Percentiles rank a stretch among this genome's conserved stretches.
Conservation (phyloP, 1,140 invertebrate species). For the Drosophila equinoxialis region DNA sequence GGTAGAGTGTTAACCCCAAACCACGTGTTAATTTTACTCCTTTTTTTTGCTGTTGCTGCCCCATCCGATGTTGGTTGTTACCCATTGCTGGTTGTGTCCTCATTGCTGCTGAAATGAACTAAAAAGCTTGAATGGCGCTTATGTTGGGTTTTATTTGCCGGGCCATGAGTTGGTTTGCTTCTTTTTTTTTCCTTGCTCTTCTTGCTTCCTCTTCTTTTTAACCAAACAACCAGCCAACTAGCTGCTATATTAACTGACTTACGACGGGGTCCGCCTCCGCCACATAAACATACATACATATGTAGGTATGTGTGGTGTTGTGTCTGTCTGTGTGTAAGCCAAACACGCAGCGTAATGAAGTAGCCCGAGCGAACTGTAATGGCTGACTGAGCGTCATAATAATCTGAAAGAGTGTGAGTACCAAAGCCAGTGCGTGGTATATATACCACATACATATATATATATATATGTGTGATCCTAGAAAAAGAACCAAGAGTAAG, state of each 20-base stretch:
- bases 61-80: background rate
- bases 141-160: conserved; percentile 69
- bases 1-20: conserved; percentile 73
- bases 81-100: conserved; percentile 4
- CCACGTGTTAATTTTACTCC: conserved; percentile 80
- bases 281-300: background rate
- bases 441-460: background rate
- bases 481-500: conserved; percentile 14
- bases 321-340: conserved; percentile 41
- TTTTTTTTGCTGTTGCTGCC: conserved; percentile 43
- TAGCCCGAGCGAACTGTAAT: conserved; percentile 73
- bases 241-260: conserved; percentile 80
- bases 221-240: conserved; percentile 66
- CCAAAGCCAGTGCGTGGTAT: conserved; percentile 33
- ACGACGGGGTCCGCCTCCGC: conserved; percentile 60
- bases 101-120: conserved; percentile 61
- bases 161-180: conserved; percentile 57
- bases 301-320: conserved; percentile 43
- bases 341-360: conserved; percentile 80
- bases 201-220: conserved; percentile 25
- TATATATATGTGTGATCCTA: conserved; percentile 52
- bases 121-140: conserved; percentile 80
- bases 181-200: conserved; percentile 30
- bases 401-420: conserved; percentile 54
- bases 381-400: conserved; percentile 80